Evolutionary conservation across 2,797 vertebrate species (phyloP), one percentile per base, ranked within the genome.

Genomic region (Tenualosa thibaudeaui): DNA sequence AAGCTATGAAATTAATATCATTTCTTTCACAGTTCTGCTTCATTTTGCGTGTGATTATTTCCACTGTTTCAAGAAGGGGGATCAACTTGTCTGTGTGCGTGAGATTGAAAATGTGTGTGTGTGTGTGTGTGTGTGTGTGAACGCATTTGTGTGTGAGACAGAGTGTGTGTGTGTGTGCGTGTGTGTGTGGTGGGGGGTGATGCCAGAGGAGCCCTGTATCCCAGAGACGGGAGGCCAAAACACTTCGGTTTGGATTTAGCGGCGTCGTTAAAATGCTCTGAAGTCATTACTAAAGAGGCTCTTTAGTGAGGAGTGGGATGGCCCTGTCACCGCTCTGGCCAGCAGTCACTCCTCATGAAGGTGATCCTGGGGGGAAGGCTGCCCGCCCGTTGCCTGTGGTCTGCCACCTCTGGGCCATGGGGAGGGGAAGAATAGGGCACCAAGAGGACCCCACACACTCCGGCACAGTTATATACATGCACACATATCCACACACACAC

Each of bases 261-360:
- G 84, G 90, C 87, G 85, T 84, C 81, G 88, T 92, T 91, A 92
- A 93, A 93, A 90, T 91, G 81, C 89, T 92, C 88, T 89, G 88
- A 93, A 92, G 93, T 93, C 91, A 94, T 93, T 91, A 94, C 85
- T n/a, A n/a, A n/a, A n/a, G 89, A 92, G 89, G 86, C 91, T 89
- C 93, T 92, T 91, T 91, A 92, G 90, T 89, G 90, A 91, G 91
- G 92, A 93, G 91, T 88, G 91, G 91, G 90, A 89, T 90, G 75
- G 89, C 71, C 87, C 89, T 90, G 92, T 92, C 90, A 89, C 92
- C 89, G 83, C 85, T 86, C 89, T 88, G 17, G 71, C 71, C 71
- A 78, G 15, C 71, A 78, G 71, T 78, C 71, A 40, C 71, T 78
- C 37, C 37, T 78, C 71, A 93, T 94, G 93, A 94, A 92, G 90